These are phyloP conservation scores for Caenorhabditis imperialis DNA, from an alignment of 2,888 invertebrate genomes.

Conservation along the genomic window DNA sequence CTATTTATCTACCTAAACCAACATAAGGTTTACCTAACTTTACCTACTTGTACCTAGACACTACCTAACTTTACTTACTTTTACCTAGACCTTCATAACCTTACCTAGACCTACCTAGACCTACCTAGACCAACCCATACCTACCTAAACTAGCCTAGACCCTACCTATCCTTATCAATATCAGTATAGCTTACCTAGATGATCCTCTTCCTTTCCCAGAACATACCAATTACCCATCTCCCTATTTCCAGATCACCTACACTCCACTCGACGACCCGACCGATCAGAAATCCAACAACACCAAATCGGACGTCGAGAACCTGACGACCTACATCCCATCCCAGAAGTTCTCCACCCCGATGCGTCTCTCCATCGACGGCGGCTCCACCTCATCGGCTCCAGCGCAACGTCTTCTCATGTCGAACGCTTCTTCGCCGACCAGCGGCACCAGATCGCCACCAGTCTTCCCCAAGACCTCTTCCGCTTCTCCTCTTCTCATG, in stretches of 20 bases:
- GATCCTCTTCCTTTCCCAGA: too few relatives aligned
- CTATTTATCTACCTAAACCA: too few relatives aligned
- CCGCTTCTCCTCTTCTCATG: constrained; percentile 46
- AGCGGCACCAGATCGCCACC: constrained; percentile 43
- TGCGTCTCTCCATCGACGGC: constrained; percentile 48
- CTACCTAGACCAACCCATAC: too few relatives aligned
- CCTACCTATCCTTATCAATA: too few relatives aligned
- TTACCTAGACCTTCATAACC: too few relatives aligned
- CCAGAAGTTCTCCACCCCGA: constrained; percentile 42
- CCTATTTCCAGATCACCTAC: constrained; percentile 53
- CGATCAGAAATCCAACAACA: constrained; percentile 31
- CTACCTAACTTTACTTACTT: too few relatives aligned
- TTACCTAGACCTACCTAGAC: too few relatives aligned
- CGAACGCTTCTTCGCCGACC: constrained; percentile 35
- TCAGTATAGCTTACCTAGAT: neutral
- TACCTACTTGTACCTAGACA: too few relatives aligned
- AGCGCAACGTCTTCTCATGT: constrained; percentile 24
- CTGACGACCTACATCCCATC: neutral
- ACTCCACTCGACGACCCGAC: constrained; percentile 49
- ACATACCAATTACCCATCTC: too few relatives aligned
- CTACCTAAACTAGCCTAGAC: too few relatives aligned
- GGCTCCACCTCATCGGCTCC: constrained; percentile 11
- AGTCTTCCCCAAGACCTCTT: constrained; percentile 37
- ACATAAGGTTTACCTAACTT: too few relatives aligned
- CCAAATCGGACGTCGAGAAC: constrained; percentile 50